These are phyloP conservation scores for Dolichoris vasculosae DNA, from an alignment of 1,140 invertebrate genomes.

Conservation along the genomic window DNA sequence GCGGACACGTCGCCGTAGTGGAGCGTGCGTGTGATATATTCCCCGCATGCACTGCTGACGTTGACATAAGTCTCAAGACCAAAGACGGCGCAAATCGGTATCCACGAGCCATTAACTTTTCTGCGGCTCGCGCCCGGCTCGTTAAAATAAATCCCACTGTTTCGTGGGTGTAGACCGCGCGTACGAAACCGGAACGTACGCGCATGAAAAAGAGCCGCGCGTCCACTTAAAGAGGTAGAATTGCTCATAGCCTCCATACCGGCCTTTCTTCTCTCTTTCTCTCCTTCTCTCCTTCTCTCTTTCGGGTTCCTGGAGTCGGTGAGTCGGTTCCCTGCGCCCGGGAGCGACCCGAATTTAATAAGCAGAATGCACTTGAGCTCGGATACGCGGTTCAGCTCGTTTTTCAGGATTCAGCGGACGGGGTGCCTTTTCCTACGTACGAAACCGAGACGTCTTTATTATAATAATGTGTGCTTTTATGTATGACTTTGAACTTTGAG, in stretches of 20 bases:
- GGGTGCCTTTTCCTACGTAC: background rate
- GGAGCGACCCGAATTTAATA: conserved; percentile 31
- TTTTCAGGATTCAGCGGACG: background rate
- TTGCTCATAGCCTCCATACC: background rate
- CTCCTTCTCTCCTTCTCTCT: background rate
- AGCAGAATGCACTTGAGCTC: background rate
- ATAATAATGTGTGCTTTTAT: background rate
- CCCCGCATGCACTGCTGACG: conserved; percentile 22
- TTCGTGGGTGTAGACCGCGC: conserved; percentile 54
- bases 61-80: conserved; percentile 40
- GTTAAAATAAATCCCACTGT: conserved; percentile 61
- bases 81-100: conserved; percentile 38
- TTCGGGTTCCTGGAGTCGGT: background rate
- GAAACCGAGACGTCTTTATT: background rate
- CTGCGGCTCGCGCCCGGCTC: conserved; percentile 49
- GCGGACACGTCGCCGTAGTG: background rate
- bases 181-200: conserved; percentile 10
- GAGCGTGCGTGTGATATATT: conserved; percentile 19
- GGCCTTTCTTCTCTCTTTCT: background rate
- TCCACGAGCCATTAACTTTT: conserved; percentile 60
- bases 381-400: background rate
- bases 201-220: conserved; percentile 7
- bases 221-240: conserved; percentile 5
- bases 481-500: background rate
- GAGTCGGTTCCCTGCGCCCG: background rate